These are phyloP conservation scores for Cosmia pyralina DNA, from an alignment of 2,888 invertebrate species.

Conservation along the genomic window DNA sequence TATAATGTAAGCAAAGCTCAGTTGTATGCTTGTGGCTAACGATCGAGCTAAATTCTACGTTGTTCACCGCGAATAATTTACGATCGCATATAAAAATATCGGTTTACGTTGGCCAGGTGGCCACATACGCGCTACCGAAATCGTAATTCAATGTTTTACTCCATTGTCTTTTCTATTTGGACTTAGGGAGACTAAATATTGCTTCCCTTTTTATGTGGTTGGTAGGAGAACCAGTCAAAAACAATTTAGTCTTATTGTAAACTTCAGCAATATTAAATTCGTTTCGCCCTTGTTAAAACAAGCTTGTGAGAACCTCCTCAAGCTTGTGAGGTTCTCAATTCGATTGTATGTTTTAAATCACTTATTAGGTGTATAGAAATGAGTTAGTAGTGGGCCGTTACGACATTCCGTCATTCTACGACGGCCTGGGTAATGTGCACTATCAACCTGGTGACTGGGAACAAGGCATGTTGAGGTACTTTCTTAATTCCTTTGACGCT, in stretches of 20 bases:
- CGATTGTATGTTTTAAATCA: no score
- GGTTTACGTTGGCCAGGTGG: conserved; percentile 64
- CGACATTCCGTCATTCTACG: conserved; percentile 67
- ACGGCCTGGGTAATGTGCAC: conserved; percentile 65
- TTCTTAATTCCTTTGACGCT: background rate
- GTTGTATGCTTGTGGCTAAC: conserved; percentile 40
- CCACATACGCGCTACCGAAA: conserved; percentile 42
- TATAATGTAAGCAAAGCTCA: conserved; percentile 59
- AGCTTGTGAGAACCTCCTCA: no score
- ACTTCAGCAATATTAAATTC: background rate
- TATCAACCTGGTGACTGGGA: conserved; percentile 47
- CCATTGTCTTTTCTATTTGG: conserved; percentile 41
- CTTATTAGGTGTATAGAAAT: conserved; percentile 81
- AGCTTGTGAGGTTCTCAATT: no score
- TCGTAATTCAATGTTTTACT: conserved; percentile 39
- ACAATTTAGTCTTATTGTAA: background rate
- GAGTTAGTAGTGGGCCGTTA: conserved; percentile 62
- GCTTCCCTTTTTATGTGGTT: background rate
- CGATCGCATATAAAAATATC: conserved; percentile 72
- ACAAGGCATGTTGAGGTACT: conserved; percentile 40
- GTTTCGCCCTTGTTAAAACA: background rate
- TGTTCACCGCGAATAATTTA: conserved; percentile 72
- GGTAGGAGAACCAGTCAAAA: background rate
- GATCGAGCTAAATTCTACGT: conserved; percentile 57
- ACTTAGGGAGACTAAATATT: background rate